Base-by-base conservation (phyloP, 2,888 invertebrate genomes). In the Linyphia triangularis region DNA sequence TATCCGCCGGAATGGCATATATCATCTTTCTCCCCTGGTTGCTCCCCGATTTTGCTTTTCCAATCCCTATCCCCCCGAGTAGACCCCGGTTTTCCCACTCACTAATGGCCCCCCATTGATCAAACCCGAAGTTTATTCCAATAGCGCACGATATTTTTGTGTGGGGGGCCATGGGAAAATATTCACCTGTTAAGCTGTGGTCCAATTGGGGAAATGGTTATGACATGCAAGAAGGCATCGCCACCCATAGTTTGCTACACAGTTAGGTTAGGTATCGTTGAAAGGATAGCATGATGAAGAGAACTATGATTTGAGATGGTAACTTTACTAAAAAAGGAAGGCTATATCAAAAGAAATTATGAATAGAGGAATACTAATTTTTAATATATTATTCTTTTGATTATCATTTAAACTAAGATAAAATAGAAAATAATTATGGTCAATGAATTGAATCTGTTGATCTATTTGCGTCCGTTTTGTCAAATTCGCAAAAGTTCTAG, bases 41-140 rank as follows among this genome's bases (percentile, higher is more conserved):
- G 33, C 33, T 57, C 30, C 22, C 59, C 70, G 77, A 77, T 78
- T 85, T 85, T 77, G 77, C 70, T 67, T 85, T 85, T 85, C 84
- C 85, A 85, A 85, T 85, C 77, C 77, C 37, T 43, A 57, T 75
- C 33, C 69, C 57, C 57, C 77, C 73, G 33, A 40, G 30, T 73
- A 51, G 57, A 51, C 22, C 63, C 78, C 78, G 72, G 22, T 37
- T 43, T 85, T 79, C 63, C 78, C 78, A 70, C 70, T 78, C 85
- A 59, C 85, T 85, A 85, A 85, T 85, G 85, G 85, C 63, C 77
- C 61, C 59, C 43, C 85, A 85, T 85, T 85, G 85, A 85, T 85
- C 85, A 85, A 72, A 85, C 28, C 70, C 69, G 43, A 73, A 73
- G 77, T 85, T 85, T 85, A 85, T 85, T 85, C 78, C 85, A 85